phyloP scores from a whole-genome alignment of 2,888 invertebrate genomes.

The Callimorpha dominula region DNA sequence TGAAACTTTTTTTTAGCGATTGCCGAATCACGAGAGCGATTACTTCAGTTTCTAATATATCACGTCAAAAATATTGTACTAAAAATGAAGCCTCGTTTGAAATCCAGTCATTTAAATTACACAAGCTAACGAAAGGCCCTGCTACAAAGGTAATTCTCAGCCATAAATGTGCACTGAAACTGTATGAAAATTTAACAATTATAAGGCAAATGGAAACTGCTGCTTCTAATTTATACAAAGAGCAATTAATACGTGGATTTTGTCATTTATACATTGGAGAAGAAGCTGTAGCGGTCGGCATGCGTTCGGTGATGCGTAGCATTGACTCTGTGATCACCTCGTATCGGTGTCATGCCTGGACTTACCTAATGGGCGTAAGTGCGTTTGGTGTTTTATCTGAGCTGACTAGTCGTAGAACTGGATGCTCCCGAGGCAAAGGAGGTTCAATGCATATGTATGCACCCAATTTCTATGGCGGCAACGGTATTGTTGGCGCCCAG shows the following conservation, averaged over 20 bases:
- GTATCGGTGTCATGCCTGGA: conserved; percentile 99
- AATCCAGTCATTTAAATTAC: conserved; percentile 94
- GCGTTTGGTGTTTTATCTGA: conserved; percentile 94
- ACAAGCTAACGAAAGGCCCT: conserved; percentile 96
- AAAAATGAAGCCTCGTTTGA: conserved; percentile 22
- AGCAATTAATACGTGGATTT: conserved; percentile 98
- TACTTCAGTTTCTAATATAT: conserved; percentile 59
- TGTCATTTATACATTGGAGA: conserved; percentile 98
- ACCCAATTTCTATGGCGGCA: conserved; percentile 97
- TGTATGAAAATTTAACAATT: conserved; percentile 92
- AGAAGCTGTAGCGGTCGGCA: conserved; percentile 92
- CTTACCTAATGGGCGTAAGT: conserved; percentile 95
- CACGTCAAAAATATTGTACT: conserved; percentile 15
- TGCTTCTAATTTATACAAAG: conserved; percentile 98
- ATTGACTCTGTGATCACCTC: conserved; percentile 97
- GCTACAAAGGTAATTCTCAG: conserved; percentile 90
- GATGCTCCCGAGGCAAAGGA: conserved; percentile 98
- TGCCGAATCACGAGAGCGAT: conserved; percentile 61
- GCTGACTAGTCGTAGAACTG: conserved; percentile 94
- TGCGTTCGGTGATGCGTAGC: conserved; percentile 93
- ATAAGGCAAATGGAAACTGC: conserved; percentile 98
- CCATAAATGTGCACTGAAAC: conserved; percentile 93
- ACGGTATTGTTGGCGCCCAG: conserved; percentile 99
- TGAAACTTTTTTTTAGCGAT: conserved; percentile 65
- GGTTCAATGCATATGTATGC: conserved; percentile 99